Percentiles rank a stretch among this genome's conserved stretches.
These are phyloP conservation scores for Ennomos quercinarius DNA, from an alignment of 2,888 invertebrate species.

Conservation along the genomic window DNA sequence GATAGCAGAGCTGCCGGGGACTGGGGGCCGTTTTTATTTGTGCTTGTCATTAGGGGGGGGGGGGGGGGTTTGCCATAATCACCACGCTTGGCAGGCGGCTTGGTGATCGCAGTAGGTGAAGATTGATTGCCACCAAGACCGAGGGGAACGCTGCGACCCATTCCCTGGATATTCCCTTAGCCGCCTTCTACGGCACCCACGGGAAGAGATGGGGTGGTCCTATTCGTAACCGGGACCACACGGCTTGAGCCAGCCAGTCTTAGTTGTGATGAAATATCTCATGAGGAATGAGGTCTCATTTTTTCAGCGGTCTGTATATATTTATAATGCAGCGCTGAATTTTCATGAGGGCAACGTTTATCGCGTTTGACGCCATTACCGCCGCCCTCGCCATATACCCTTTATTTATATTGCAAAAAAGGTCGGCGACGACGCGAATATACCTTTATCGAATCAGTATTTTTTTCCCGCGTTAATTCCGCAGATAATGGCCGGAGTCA, in stretches of 20 bases:
- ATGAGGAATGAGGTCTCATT: slow-evolving; percentile 59
- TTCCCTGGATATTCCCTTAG: no score
- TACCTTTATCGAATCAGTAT: slow-evolving; percentile 76
- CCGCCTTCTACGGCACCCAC: no score
- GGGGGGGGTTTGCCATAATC: no score
- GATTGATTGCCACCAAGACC: no score
- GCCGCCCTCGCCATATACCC: slow-evolving; percentile 61
- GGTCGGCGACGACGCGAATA: slow-evolving; percentile 68
- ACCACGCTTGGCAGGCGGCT: no score
- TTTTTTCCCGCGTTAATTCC: slow-evolving; percentile 82
- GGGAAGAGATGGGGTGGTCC: no score
- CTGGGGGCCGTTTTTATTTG: no score
- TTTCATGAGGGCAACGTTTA: slow-evolving; percentile 80
- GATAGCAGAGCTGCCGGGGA: no score
- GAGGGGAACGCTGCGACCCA: no score
- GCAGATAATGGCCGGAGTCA: slow-evolving; percentile 82
- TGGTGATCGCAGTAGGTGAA: no score
- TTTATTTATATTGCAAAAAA: slow-evolving; percentile 76
- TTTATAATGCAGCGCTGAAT: slow-evolving; percentile 71
- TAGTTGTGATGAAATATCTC: slow-evolving; percentile 66
- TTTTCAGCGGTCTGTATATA: slow-evolving; percentile 63
- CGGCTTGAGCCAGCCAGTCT: slow-evolving; percentile 48
- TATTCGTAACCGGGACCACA: no score
- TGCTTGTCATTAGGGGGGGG: no score
- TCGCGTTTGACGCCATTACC: slow-evolving; percentile 71